A percentile compares a stretch with the other conserved stretches of the same genome.
Evolutionary conservation across 2,797 vertebrate genomes (phyloP).

Genomic region (Scleropages formosus): DNA sequence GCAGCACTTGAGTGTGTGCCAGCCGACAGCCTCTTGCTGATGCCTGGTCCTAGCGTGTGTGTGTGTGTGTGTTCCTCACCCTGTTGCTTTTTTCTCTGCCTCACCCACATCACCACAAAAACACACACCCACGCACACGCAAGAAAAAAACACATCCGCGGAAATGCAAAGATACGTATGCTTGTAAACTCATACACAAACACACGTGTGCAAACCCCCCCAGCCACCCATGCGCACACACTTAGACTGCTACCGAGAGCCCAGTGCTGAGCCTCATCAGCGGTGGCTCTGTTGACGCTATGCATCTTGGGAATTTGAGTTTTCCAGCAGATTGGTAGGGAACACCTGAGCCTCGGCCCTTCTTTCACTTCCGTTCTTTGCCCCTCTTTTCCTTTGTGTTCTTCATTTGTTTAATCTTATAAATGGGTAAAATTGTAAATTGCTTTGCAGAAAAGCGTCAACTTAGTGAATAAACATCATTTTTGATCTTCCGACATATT

Average conservation of each 20-base stretch:
- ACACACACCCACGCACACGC: neutral
- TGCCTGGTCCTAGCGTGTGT: neutral
- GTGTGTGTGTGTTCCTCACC: too few species aligned
- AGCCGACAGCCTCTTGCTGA: neutral
- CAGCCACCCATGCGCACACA: neutral
- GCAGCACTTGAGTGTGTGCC: neutral
- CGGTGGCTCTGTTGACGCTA: neutral
- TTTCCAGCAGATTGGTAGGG: neutral
- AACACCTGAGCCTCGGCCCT: neutral
- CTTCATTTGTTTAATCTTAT: neutral
- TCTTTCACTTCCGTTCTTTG: neutral
- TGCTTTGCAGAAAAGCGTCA: neutral
- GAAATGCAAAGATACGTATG: neutral
- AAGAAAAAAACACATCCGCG: neutral
- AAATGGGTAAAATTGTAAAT: too few species aligned
- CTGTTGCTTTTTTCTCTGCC: too few species aligned
- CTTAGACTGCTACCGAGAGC: neutral
- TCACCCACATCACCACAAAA: neutral
- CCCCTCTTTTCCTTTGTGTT: neutral
- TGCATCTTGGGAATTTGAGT: neutral
- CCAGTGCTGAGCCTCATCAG: neutral
- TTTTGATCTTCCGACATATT: too few species aligned
- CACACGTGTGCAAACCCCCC: neutral
- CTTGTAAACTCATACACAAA: neutral
- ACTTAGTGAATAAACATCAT: too few species aligned